These are phyloP conservation scores for Ictalurus punctatus DNA, from an alignment of 2,113 vertebrate genomes.

Conservation along the genomic window DNA sequence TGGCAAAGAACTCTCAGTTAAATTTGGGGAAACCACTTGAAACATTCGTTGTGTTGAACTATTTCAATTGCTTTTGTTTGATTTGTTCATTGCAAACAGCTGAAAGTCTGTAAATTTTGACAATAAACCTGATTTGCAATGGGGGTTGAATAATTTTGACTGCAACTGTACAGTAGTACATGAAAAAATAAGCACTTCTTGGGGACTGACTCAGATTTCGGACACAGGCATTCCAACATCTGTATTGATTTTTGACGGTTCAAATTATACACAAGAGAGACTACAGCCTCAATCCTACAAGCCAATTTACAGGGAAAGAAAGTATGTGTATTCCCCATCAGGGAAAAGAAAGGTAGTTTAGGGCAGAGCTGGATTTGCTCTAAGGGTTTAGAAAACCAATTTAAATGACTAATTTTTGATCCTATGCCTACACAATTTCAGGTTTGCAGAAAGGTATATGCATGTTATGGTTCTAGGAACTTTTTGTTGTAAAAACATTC, in stretches of 20 bases:
- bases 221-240: conserved; percentile 29
- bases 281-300: conserved; percentile 28
- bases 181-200: not conserved
- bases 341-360: conserved; percentile 5
- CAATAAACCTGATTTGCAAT: too few species aligned
- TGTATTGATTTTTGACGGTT: conserved; percentile 44
- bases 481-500: not conserved
- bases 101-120: too few species aligned
- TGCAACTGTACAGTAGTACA: not conserved
- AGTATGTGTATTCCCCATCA: conserved; percentile 30
- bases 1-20: too few species aligned
- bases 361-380: conserved; percentile 23
- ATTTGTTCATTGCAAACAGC: too few species aligned
- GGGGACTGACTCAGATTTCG: conserved; percentile 15
- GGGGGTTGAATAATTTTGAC: too few species aligned
- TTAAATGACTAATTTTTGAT: not conserved
- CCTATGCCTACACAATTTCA: not conserved
- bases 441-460: not conserved
- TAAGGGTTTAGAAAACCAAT: not conserved
- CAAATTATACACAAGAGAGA: conserved; percentile 35
- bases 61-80: too few species aligned
- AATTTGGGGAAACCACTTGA: too few species aligned
- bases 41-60: too few species aligned
- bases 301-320: conserved; percentile 40
- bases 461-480: not conserved